Evolutionary conservation across 2,888 invertebrate species (phyloP).

Genomic region (Ischnura elegans): DNA sequence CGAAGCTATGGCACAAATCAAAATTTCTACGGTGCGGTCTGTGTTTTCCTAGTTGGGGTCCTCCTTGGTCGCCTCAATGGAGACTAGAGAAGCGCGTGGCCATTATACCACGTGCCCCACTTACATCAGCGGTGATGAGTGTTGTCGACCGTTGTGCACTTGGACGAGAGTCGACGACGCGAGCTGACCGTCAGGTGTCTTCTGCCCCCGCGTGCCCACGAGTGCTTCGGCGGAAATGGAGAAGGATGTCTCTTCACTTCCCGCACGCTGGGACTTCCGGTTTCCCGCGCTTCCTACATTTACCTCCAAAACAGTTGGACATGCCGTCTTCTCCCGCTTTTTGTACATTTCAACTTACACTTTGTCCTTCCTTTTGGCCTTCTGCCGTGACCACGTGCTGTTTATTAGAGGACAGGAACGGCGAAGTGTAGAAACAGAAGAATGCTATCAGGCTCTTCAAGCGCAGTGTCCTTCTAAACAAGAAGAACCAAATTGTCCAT

Average conservation of each 20-base stretch:
- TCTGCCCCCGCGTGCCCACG: background rate
- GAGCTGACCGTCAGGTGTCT: conserved; percentile 12
- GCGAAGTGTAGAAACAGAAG: background rate
- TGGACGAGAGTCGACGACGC: background rate
- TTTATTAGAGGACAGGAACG: background rate
- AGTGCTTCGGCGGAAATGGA: background rate
- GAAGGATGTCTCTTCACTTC: background rate
- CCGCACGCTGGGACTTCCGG: background rate
- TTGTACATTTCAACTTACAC: background rate
- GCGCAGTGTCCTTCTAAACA: too few species aligned
- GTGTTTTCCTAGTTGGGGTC: too few species aligned
- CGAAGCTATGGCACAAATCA: too few species aligned
- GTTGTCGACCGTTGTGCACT: background rate
- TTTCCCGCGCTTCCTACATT: background rate
- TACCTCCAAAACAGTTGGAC: background rate
- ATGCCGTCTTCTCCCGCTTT: background rate
- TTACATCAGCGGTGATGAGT: too few species aligned
- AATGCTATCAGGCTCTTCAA: background rate
- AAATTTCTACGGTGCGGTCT: too few species aligned
- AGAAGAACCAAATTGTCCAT: too few species aligned
- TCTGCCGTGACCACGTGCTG: background rate
- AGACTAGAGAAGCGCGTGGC: too few species aligned
- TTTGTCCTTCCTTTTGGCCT: background rate
- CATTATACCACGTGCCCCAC: too few species aligned
- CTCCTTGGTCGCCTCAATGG: too few species aligned